These are phyloP conservation scores for Vicugna pacos DNA, from an alignment of 2,113 vertebrate genomes.

Conservation along the genomic window DNA sequence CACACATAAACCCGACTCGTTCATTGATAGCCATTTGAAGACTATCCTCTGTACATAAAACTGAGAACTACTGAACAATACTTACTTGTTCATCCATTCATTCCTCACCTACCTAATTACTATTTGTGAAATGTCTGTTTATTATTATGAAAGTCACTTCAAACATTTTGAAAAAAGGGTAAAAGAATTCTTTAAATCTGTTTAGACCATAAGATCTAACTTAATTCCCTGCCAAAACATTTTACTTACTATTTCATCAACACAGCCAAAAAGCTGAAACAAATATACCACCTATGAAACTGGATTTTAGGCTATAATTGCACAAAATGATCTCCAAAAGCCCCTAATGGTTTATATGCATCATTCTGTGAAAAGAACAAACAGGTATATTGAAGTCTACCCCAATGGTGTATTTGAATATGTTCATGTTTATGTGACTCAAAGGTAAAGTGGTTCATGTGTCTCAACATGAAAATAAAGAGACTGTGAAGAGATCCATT, in stretches of 20 bases:
- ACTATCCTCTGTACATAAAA: not conserved
- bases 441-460: not conserved
- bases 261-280: conserved; percentile 48
- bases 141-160: not conserved
- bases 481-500: not conserved
- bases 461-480: conserved; percentile 23
- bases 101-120: not conserved
- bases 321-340: conserved; percentile 36
- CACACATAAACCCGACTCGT: not conserved
- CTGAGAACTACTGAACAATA: not conserved
- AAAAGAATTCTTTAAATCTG: conserved; percentile 2
- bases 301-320: not conserved
- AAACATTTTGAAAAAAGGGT: conserved; percentile 22
- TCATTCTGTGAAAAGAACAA: conserved; percentile 43
- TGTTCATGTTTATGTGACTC: not conserved
- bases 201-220: conserved; percentile 11
- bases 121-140: not conserved
- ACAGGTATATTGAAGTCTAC: not conserved
- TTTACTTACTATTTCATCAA: conserved; percentile 53
- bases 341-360: not conserved
- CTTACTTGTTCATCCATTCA: not conserved
- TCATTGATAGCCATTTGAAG: not conserved
- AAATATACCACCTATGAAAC: conserved; percentile 48
- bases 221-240: conserved; percentile 42
- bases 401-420: not conserved